Evolutionary conservation across 2,888 invertebrate species (phyloP), one percentile per base, ranked within the genome.

Genomic region (Calephelis perditalis): DNA sequence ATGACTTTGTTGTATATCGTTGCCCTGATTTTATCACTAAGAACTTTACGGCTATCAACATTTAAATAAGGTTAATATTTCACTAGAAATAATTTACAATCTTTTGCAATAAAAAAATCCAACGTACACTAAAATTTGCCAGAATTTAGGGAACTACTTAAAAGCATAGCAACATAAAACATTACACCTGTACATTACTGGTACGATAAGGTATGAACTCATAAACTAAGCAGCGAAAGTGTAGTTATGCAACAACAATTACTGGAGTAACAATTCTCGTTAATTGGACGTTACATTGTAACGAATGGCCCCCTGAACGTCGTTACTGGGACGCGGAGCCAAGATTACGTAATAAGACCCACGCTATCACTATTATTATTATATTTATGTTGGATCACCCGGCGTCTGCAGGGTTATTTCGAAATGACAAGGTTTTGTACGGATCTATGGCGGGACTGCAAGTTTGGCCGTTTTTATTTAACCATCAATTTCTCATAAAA

Each of bases 181-280:
- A 49, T 26, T 26, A 26, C 49, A 49, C 49, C 49, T 49, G 49
- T 49, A 49, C 49, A 49, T 49, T 49, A 49, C 26, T 49, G 15
- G 56, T 56, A 12, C n/a, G 12, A 40, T 36, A 36, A 37, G n/a
- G 55, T 11, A 55, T 37, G n/a, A 37, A 37, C 55, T 55, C 44
- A 10, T 57, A 57, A 43, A 57, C 43, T 57, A 58, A 49, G 46
- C 59, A 73, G 71, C 61, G 69, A 74, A 73, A 75, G 74, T 73
- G 70, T 74, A 78, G 73, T 80, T 78, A 71, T 68, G 69, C 68
- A 79, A 78, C 78, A 79, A 78, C 79, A 78, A 76, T 81, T 80
- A 81, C 63, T 61, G 59, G 61, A 56, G 64, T 68, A 63, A 67
- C 60, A 63, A 52, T 60, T 56, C 70, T 69, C 71, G 73, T 77